These are phyloP conservation scores for Cladorhizidae sp. DNA, from an alignment of 37 sponge, comb jelly and placozoan genomes.

Conservation along the genomic window DNA sequence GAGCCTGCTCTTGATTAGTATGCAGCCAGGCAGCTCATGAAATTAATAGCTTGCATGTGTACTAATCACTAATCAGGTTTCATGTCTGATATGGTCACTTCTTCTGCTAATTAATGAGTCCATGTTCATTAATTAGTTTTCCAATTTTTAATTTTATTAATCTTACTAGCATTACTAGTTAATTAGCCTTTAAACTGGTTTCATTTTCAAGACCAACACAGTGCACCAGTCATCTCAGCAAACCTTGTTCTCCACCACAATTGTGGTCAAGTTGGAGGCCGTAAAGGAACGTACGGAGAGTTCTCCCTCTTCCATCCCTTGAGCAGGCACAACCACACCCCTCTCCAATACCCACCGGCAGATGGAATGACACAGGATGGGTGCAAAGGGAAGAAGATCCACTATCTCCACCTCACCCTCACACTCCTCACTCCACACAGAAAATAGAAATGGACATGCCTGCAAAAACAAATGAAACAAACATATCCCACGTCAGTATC, in stretches of 20 bases:
- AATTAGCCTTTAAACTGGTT: too few relatives aligned
- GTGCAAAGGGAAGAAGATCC: constrained; percentile 24
- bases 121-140: too few relatives aligned
- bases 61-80: too few relatives aligned
- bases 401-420: constrained; percentile 68
- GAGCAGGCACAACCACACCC: constrained; percentile 44
- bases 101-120: too few relatives aligned
- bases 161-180: too few relatives aligned
- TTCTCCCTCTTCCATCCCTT: constrained; percentile 28
- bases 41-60: too few relatives aligned
- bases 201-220: background rate
- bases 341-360: constrained; percentile 26
- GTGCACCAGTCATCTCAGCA: background rate
- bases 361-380: constrained; percentile 39
- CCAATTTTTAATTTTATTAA: too few relatives aligned
- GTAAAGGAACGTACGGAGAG: constrained; percentile 22
- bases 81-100: too few relatives aligned
- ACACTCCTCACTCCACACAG: constrained; percentile 61
- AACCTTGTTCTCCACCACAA: constrained; percentile 71
- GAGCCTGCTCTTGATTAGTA: too few relatives aligned
- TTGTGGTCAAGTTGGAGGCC: constrained; percentile 39
- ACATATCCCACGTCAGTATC: too few relatives aligned
- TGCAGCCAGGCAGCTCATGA: too few relatives aligned
- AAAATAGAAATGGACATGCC: constrained; percentile 75
- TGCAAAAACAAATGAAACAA: too few relatives aligned